phyloP scores from a whole-genome alignment of 2,797 vertebrate species.

The Monodelphis domestica region DNA sequence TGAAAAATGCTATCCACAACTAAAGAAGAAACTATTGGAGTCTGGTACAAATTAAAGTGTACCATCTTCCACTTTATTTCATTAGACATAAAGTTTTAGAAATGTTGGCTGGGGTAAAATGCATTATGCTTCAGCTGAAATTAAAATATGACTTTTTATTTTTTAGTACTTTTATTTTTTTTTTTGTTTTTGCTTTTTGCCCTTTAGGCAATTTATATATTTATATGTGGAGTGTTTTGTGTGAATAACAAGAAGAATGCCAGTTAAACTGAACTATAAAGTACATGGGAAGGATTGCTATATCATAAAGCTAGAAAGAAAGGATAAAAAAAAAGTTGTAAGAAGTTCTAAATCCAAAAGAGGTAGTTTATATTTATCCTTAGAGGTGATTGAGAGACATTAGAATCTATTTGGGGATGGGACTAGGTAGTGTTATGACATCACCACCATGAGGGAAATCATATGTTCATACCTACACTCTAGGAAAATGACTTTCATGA shows the following conservation, averaged over 20 bases:
- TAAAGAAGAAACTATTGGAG: too few species aligned
- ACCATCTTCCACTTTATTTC: too few species aligned
- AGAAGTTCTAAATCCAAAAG: neutral
- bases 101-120: too few species aligned
- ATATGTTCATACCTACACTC: neutral
- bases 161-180: too few species aligned
- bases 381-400: neutral
- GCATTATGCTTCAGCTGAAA: too few species aligned
- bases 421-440: neutral
- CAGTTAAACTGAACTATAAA: neutral
- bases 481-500: neutral
- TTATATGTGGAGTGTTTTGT: too few species aligned
- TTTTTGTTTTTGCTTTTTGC: too few species aligned
- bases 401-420: neutral
- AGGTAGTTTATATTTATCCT: neutral
- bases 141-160: too few species aligned
- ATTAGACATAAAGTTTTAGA: too few species aligned
- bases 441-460: neutral
- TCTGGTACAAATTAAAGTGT: too few species aligned
- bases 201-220: too few species aligned
- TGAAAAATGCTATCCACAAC: too few species aligned
- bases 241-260: neutral
- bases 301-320: neutral
- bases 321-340: neutral
- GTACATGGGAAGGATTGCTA: neutral